Percentiles rank a stretch among this genome's conserved stretches.
phyloP scores from a whole-genome alignment of 1,140 invertebrate genomes.

The Drosophila murphyi region DNA sequence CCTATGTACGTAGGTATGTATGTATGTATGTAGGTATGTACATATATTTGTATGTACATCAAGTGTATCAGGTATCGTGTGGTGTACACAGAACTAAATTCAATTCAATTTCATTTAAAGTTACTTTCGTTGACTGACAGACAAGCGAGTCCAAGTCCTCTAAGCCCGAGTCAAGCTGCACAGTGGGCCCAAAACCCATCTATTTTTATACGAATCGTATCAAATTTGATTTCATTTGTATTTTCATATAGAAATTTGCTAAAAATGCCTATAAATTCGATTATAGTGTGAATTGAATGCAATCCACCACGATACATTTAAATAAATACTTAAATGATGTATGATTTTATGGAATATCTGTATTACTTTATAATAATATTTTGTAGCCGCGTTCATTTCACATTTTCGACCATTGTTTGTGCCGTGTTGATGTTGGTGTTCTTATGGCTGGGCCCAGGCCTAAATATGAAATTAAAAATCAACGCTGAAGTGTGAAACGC shows the following conservation, averaged over 20 bases:
- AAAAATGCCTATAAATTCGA: no score
- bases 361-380: background rate
- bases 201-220: no score
- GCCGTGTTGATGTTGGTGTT: conserved; percentile 28
- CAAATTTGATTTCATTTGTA: no score
- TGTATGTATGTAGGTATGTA: no score
- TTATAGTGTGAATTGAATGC: no score
- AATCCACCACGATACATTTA: no score
- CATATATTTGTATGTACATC: conserved; percentile 11
- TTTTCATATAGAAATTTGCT: no score
- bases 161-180: conserved; percentile 41
- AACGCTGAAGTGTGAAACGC: conserved; percentile 79
- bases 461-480: conserved; percentile 84
- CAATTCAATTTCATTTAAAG: conserved; percentile 83
- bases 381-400: background rate
- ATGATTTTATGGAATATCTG: background rate
- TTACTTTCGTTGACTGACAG: conserved; percentile 81
- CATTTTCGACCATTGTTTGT: conserved; percentile 37
- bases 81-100: conserved; percentile 80
- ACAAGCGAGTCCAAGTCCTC: conserved; percentile 68
- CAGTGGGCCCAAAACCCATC: conserved; percentile 34
- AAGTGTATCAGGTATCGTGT: conserved; percentile 59
- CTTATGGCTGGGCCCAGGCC: conserved; percentile 38
- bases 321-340: no score
- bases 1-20: background rate